These are phyloP conservation scores for Tribolium castaneum DNA, from an alignment of 1,140 invertebrate species.

Conservation along the genomic window DNA sequence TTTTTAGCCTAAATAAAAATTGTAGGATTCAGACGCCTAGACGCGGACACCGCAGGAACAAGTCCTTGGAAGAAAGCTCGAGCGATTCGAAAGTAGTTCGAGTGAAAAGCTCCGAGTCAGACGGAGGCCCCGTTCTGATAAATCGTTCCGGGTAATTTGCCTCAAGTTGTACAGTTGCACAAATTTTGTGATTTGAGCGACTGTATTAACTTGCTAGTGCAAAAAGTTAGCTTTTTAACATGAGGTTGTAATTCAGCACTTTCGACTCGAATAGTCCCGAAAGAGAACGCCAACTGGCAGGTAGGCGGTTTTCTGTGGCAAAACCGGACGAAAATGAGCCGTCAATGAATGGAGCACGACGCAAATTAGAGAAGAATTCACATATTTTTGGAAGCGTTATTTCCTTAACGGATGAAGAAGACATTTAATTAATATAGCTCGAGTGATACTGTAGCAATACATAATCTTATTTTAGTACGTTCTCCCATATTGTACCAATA, in stretches of 20 bases:
- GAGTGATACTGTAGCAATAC: neutral
- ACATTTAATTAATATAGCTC: neutral
- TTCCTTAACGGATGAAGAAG: constrained; percentile 51
- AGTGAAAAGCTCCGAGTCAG: constrained; percentile 45
- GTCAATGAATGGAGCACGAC: neutral
- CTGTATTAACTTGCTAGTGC: neutral
- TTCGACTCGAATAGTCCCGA: neutral
- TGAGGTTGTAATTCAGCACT: constrained; percentile 15
- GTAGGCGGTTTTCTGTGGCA: constrained; percentile 52
- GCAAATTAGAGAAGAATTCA: constrained; percentile 29
- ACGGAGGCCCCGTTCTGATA: neutral
- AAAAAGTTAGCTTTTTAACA: neutral
- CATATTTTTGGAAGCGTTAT: constrained; percentile 53
- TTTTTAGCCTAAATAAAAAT: neutral
- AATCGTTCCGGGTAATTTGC: constrained; percentile 14
- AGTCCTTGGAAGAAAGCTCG: constrained; percentile 46
- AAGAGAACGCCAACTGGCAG: constrained; percentile 1
- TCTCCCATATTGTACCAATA: neutral
- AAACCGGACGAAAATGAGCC: constrained; percentile 7
- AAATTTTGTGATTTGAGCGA: neutral
- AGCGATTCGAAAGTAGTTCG: constrained; percentile 34
- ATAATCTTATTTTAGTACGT: neutral
- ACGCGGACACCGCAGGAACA: constrained; percentile 41
- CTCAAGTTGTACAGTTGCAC: neutral
- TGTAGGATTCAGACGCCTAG: constrained; percentile 24